Percentiles rank a stretch among this genome's conserved stretches.
phyloP scores from a whole-genome alignment of 2,113 vertebrate species.

The Crotophaga sulcirostris region DNA sequence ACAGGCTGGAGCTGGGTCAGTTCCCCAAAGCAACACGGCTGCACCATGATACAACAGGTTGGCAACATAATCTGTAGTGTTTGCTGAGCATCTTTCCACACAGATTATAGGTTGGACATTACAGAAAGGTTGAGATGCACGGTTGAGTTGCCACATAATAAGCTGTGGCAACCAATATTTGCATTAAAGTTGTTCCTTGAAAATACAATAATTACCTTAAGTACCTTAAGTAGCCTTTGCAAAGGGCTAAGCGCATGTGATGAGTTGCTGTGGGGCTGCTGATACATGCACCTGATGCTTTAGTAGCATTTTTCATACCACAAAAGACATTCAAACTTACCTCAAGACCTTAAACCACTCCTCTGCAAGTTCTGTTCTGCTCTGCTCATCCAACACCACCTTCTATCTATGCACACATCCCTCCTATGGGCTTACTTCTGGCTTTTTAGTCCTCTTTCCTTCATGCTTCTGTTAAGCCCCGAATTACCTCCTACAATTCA shows the following conservation, averaged over 20 bases:
- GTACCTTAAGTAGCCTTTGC: background rate
- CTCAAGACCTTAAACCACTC: background rate
- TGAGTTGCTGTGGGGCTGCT: background rate
- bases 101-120: background rate
- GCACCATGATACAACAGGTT: background rate
- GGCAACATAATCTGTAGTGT: background rate
- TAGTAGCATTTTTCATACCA: background rate
- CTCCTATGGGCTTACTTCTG: background rate
- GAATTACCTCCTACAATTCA: background rate
- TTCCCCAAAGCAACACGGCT: rapidly evolving
- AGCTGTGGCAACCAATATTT: background rate
- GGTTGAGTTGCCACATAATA: background rate
- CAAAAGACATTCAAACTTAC: background rate
- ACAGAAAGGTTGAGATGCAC: background rate
- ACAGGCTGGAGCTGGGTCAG: background rate
- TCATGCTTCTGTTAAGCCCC: background rate
- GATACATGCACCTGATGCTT: background rate
- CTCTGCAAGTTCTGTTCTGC: background rate
- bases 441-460: background rate
- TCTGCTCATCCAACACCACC: background rate
- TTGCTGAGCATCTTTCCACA: background rate
- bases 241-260: background rate
- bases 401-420: background rate
- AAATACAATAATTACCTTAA: background rate
- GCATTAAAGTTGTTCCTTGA: background rate